Percentiles rank a stretch among this genome's conserved stretches.
These are phyloP conservation scores for Scomberomorus guttatus DNA, from an alignment of 2,797 vertebrate species.

Conservation along the genomic window DNA sequence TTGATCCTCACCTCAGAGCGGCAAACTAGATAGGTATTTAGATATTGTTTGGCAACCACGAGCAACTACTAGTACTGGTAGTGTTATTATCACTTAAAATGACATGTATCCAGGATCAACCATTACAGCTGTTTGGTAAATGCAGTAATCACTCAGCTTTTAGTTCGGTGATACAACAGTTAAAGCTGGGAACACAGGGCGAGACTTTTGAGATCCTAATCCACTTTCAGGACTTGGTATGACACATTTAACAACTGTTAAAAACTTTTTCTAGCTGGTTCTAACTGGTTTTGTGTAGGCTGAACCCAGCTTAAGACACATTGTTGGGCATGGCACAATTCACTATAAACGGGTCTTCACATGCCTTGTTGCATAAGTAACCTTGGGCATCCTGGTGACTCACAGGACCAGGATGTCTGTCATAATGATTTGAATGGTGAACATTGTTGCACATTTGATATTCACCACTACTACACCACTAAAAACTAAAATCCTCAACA, in stretches of 20 bases:
- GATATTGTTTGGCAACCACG: not conserved
- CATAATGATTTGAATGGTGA: not conserved
- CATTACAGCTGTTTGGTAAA: no score
- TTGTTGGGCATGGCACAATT: not conserved
- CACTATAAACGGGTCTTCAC: not conserved
- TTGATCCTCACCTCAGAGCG: not conserved
- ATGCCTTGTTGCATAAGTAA: not conserved
- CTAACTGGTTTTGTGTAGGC: not conserved
- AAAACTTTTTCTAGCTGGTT: no score
- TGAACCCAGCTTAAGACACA: not conserved
- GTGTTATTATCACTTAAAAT: not conserved
- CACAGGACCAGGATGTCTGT: not conserved
- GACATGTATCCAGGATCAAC: not conserved
- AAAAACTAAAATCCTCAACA: not conserved
- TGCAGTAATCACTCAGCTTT: no score
- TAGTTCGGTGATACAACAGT: no score
- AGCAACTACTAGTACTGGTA: not conserved
- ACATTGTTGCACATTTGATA: not conserved
- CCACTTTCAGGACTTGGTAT: no score
- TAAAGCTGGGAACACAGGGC: no score
- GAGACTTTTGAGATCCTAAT: no score
- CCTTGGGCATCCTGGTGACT: constrained; percentile 9
- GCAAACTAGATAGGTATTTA: not conserved
- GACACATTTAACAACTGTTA: not conserved
- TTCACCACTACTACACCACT: not conserved